Evolutionary conservation across 2,888 invertebrate species (phyloP).

Genomic region (Tetropium fuscum): DNA sequence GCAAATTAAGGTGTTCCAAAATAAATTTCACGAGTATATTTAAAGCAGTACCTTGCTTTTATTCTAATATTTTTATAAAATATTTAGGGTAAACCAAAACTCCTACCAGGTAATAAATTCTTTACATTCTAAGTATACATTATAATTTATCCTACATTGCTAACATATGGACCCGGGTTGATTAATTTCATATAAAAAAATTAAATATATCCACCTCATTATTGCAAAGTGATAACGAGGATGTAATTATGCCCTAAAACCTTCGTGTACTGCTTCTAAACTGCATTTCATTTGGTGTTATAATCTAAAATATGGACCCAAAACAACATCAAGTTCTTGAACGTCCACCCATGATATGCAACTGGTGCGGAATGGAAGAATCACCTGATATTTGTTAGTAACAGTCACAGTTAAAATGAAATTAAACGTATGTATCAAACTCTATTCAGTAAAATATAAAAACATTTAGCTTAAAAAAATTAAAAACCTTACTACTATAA

Average conservation of each 20-base stretch:
- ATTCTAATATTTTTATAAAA: slow-evolving; percentile 14
- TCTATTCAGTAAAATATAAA: slow-evolving; percentile 25
- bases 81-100: slow-evolving; percentile 4
- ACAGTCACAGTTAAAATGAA: slow-evolving; percentile 12
- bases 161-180: slow-evolving; percentile 47
- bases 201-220: slow-evolving; percentile 17
- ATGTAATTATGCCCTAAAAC: not conserved
- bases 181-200: slow-evolving; percentile 28
- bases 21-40: too few species aligned
- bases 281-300: slow-evolving; percentile 23
- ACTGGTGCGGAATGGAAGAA: not conserved
- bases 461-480: slow-evolving; percentile 1
- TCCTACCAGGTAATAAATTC: slow-evolving; percentile 4
- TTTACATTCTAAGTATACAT: slow-evolving; percentile 12
- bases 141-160: slow-evolving; percentile 12
- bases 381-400: slow-evolving; percentile 3
- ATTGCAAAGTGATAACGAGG: slow-evolving; percentile 16
- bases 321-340: slow-evolving; percentile 9
- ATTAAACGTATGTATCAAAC: slow-evolving; percentile 13
- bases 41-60: slow-evolving; percentile 54
- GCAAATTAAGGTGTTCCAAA: too few species aligned
- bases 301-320: slow-evolving; percentile 24
- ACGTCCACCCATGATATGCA: slow-evolving; percentile 13
- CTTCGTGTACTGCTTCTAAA: slow-evolving; percentile 14
- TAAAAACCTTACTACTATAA: slow-evolving; percentile 26